phyloP scores from a whole-genome alignment of 2,888 invertebrate species.

The Gortyna flavago region DNA sequence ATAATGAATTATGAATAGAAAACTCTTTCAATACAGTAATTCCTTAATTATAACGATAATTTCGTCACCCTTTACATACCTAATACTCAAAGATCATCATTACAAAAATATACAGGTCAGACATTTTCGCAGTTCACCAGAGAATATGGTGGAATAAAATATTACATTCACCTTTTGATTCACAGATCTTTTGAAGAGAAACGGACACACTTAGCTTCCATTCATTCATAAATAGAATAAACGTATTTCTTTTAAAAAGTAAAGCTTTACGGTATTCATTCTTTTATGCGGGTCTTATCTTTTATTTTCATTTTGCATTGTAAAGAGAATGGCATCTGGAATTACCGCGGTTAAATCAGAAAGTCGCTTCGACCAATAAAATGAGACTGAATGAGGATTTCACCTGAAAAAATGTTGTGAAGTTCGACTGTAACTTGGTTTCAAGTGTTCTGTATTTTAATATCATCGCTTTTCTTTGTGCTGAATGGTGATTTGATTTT shows the following conservation, averaged over 20 bases:
- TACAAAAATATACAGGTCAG: slow-evolving; percentile 10
- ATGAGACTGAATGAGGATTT: slow-evolving; percentile 37
- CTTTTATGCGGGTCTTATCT: slow-evolving; percentile 57
- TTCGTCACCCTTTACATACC: neutral
- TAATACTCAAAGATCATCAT: neutral
- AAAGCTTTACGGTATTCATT: slow-evolving; percentile 55
- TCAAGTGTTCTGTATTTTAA: slow-evolving; percentile 33
- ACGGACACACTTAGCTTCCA: slow-evolving; percentile 49
- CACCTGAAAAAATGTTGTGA: slow-evolving; percentile 29
- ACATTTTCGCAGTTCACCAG: slow-evolving; percentile 12
- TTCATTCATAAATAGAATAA: slow-evolving; percentile 57
- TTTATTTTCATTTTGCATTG: slow-evolving; percentile 65
- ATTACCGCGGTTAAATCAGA: slow-evolving; percentile 51
- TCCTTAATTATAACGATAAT: neutral
- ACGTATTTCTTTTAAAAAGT: slow-evolving; percentile 57
- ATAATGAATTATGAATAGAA: neutral
- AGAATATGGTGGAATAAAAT: slow-evolving; percentile 42
- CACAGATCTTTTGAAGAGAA: slow-evolving; percentile 44
- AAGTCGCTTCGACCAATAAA: slow-evolving; percentile 58
- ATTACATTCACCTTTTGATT: slow-evolving; percentile 51
- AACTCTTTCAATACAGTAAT: neutral
- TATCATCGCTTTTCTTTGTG: neutral
- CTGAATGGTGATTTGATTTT: neutral
- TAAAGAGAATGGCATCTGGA: slow-evolving; percentile 60
- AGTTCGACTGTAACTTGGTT: slow-evolving; percentile 10